Percentiles rank a stretch among this genome's conserved stretches.
Evolutionary conservation across 2,888 invertebrate species (phyloP).

Genomic region (Luperina testacea): DNA sequence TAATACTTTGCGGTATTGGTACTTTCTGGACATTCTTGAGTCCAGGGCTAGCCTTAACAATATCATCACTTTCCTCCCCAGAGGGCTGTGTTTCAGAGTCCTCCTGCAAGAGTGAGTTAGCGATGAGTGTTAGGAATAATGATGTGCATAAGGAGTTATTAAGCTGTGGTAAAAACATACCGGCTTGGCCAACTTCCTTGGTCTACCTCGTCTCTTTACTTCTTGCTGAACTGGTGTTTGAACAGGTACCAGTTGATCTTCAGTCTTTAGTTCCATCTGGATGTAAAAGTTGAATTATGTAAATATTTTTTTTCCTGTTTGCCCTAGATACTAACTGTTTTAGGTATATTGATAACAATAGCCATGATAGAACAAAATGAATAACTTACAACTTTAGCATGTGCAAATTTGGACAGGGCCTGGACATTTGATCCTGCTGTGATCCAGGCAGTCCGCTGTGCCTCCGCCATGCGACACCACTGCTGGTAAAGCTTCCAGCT

Average conservation of each 20-base stretch:
- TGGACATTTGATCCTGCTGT: slow-evolving; percentile 94
- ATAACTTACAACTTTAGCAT: slow-evolving; percentile 91
- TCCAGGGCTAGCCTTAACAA: slow-evolving; percentile 74
- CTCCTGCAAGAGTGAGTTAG: slow-evolving; percentile 77
- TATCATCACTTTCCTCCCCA: slow-evolving; percentile 85
- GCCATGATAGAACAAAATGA: not conserved
- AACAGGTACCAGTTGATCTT: slow-evolving; percentile 85
- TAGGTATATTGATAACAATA: not conserved
- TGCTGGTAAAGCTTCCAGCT: slow-evolving; percentile 96
- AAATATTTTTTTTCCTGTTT: not conserved
- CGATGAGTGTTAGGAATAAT: slow-evolving; percentile 48
- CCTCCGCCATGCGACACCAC: slow-evolving; percentile 95
- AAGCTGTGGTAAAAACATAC: slow-evolving; percentile 66
- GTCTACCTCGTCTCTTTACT: slow-evolving; percentile 81
- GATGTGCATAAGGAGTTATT: slow-evolving; percentile 14
- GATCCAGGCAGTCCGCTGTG: slow-evolving; percentile 94
- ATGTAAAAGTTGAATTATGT: not conserved
- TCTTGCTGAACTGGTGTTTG: slow-evolving; percentile 75
- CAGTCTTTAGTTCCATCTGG: slow-evolving; percentile 86
- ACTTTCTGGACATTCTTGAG: slow-evolving; percentile 73
- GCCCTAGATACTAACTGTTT: not conserved
- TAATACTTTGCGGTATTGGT: slow-evolving; percentile 67
- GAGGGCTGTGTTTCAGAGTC: slow-evolving; percentile 84
- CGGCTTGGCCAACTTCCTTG: slow-evolving; percentile 76
- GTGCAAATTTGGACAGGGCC: slow-evolving; percentile 92